Base-by-base conservation (phyloP, 2,888 invertebrate species). In the Branchinecta sandiegonensis region DNA sequence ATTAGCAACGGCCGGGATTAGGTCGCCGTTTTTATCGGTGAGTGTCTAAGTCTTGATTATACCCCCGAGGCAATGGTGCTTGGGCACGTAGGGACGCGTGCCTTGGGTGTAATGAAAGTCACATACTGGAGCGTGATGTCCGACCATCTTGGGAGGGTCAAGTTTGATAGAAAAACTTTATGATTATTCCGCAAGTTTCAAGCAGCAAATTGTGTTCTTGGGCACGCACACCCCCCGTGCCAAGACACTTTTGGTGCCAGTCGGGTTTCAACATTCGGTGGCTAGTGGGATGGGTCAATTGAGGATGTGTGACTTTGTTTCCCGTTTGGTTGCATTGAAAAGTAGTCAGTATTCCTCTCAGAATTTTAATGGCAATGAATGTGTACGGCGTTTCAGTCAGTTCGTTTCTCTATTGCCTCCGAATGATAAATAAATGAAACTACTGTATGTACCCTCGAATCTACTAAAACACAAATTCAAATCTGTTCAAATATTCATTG, bases 51-150 rank as follows among this genome's bases (percentile, higher is more conserved):
- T 17, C 63, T 56, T 56, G 63, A 56, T 56, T 17, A 56, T 56
- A 56, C 63, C 63, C 63, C 63, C 10, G 63, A n/a, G 63, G 63
- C 63, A 56, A 56, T 17, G n/a, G n/a, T 56, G 63, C 63, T 56
- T 56, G n/a, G 63, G 63, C 63, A 56, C 63, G 63, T 56, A n/a
- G 63, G 14, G 23, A 56, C 23, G 14, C 63, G 63, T 56, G 63
- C 23, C 63, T 17, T 56, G 23, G 63, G 63, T 56, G 23, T 23
- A 56, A 56, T 17, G n/a, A 17, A 56, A 56, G 63, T 56, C 63
- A 56, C 63, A 56, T 56, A 56, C 23, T 9, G 63, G 63, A 56
- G 23, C 63, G 63, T 56, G 63, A 56, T 56, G 23, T 56, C 37
- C 37, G 37, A 37, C 37, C 37, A 37, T 56, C 23, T 56, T n/a